A percentile compares a stretch with the other conserved stretches of the same genome.
phyloP scores from a whole-genome alignment of 1,140 invertebrate genomes.

The Drosophila yakuba region DNA sequence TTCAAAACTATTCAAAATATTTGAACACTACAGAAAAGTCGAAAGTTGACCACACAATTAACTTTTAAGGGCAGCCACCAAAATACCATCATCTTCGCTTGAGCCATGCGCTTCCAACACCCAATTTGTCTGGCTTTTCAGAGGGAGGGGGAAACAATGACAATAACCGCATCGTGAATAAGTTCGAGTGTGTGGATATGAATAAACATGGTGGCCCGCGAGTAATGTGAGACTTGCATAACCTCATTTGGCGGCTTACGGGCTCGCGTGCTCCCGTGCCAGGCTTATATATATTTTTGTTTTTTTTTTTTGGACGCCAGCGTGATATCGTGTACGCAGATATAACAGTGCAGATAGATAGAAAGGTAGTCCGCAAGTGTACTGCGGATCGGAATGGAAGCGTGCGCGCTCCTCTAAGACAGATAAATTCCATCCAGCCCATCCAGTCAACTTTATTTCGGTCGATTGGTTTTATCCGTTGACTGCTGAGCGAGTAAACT shows the following conservation, averaged over 20 bases:
- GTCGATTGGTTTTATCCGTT: constrained; percentile 29
- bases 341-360: constrained; percentile 49
- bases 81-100: constrained; percentile 53
- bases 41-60: constrained; percentile 55
- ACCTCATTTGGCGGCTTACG: constrained; percentile 66
- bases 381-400: constrained; percentile 39
- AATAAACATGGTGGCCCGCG: constrained; percentile 66
- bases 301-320: constrained; percentile 25
- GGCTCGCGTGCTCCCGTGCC: constrained; percentile 65
- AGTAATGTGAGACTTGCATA: constrained; percentile 61
- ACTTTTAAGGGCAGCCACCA: constrained; percentile 61
- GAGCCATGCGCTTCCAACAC: constrained; percentile 47
- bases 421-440: constrained; percentile 13
- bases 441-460: constrained; percentile 20
- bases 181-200: constrained; percentile 55
- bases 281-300: not conserved
- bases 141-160: constrained; percentile 7
- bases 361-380: constrained; percentile 50
- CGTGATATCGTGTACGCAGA: constrained; percentile 72
- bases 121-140: constrained; percentile 58
- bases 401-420: constrained; percentile 39
- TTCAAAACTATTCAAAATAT: constrained; percentile 18
- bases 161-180: constrained; percentile 32
- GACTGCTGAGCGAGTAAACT: constrained; percentile 45
- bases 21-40: constrained; percentile 24